These are phyloP conservation scores for Anolis carolinensis DNA, from an alignment of 2,113 vertebrate genomes.

Conservation along the genomic window DNA sequence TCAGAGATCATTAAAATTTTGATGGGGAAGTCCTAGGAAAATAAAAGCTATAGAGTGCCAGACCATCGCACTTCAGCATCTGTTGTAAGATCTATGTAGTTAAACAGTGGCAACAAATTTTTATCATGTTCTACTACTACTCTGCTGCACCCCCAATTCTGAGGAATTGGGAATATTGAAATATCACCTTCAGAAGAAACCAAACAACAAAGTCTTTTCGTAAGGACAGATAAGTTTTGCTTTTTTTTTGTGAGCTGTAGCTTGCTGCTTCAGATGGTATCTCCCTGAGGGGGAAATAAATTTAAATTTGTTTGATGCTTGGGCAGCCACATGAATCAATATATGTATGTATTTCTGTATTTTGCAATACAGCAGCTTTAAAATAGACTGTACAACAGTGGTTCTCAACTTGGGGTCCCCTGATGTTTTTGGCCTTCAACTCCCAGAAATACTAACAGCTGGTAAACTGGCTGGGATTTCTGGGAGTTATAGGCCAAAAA, in stretches of 20 bases:
- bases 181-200: background rate
- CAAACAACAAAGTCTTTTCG: no score
- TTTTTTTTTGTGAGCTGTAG: no score
- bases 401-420: no score
- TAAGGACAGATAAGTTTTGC: no score
- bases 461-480: no score
- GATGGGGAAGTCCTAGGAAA: background rate
- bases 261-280: no score
- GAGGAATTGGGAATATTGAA: no score
- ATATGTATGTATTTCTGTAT: background rate
- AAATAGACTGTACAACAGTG: background rate
- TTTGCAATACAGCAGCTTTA: background rate
- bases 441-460: no score
- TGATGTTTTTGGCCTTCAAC: no score
- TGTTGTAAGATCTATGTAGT: accelerated
- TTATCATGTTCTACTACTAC: background rate
- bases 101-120: background rate
- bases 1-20: background rate
- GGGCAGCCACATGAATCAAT: background rate
- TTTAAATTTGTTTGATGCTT: accelerated
- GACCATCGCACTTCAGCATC: background rate
- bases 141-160: no score
- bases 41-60: background rate
- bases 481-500: no score
- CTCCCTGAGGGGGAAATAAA: background rate